Percentiles rank a stretch among this genome's conserved stretches.
Conservation (phyloP, 2,797 vertebrate genomes). For the Carduelis carduelis region DNA sequence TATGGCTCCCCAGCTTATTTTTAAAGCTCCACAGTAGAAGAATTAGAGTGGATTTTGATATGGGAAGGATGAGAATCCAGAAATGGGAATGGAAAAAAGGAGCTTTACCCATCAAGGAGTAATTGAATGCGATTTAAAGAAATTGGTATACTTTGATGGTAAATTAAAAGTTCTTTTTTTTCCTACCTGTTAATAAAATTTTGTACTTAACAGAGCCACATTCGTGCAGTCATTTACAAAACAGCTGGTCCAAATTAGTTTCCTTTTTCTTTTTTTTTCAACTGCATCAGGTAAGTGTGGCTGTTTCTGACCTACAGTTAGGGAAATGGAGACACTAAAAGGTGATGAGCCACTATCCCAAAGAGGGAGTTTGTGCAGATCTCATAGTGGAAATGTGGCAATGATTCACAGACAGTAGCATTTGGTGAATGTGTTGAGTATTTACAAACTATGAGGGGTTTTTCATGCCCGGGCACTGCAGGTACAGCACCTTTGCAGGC, state of each 20-base stretch:
- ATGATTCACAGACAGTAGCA: not conserved
- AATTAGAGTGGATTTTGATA: slow-evolving; percentile 56
- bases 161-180: slow-evolving; percentile 26
- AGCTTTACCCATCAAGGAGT: slow-evolving; percentile 18
- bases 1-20: slow-evolving; percentile 70
- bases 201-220: not conserved
- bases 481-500: not conserved
- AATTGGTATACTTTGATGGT: not conserved
- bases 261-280: no score
- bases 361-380: not conserved
- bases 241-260: not conserved
- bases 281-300: not conserved
- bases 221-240: not conserved
- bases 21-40: slow-evolving; percentile 55
- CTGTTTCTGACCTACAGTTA: not conserved
- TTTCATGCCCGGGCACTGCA: not conserved
- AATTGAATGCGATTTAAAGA: slow-evolving; percentile 20
- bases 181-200: slow-evolving; percentile 20
- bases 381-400: not conserved
- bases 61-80: not conserved
- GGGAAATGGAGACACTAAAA: not conserved
- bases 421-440: fast-evolving
- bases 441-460: not conserved
- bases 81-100: not conserved
- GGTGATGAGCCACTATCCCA: fast-evolving